Percentiles rank a stretch among this genome's conserved stretches.
Evolutionary conservation across 37 sponge, comb jelly and placozoan species (phyloP).

Genomic region (Mnemiopsis leidyi): DNA sequence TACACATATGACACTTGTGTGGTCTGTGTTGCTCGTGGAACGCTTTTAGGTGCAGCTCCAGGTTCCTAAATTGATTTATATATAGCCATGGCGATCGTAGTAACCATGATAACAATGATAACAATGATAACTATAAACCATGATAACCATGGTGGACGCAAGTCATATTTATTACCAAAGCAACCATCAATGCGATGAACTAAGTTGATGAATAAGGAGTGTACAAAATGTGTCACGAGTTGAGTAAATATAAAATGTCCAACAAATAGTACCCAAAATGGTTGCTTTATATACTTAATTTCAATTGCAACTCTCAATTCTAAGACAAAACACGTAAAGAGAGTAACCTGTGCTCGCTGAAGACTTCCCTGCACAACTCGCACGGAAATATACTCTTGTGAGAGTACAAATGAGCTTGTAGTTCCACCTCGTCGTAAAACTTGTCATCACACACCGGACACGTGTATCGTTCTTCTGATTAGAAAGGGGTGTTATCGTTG

Average conservation of each 20-base stretch:
- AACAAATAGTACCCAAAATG: too few relatives aligned
- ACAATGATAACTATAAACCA: not conserved
- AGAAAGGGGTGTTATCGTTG: not conserved
- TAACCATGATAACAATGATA: not conserved
- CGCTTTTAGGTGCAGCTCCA: constrained; percentile 7
- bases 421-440: not conserved
- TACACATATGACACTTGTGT: not conserved
- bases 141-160: not conserved
- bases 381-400: not conserved
- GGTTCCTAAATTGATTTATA: too few relatives aligned
- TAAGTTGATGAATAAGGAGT: too few relatives aligned
- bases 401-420: not conserved
- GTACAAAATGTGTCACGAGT: too few relatives aligned
- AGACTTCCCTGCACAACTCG: not conserved
- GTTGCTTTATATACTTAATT: too few relatives aligned
- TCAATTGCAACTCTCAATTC: too few relatives aligned
- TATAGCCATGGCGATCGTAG: not conserved
- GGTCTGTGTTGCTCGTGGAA: not conserved
- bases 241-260: too few relatives aligned
- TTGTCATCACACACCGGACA: not conserved
- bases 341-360: constrained; percentile 1
- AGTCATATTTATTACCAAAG: too few relatives aligned
- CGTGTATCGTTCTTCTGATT: not conserved
- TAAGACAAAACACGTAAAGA: too few relatives aligned
- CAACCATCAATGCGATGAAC: too few relatives aligned